These are phyloP conservation scores for Tapirus indicus DNA, from an alignment of 2,797 vertebrate genomes.

Conservation along the genomic window DNA sequence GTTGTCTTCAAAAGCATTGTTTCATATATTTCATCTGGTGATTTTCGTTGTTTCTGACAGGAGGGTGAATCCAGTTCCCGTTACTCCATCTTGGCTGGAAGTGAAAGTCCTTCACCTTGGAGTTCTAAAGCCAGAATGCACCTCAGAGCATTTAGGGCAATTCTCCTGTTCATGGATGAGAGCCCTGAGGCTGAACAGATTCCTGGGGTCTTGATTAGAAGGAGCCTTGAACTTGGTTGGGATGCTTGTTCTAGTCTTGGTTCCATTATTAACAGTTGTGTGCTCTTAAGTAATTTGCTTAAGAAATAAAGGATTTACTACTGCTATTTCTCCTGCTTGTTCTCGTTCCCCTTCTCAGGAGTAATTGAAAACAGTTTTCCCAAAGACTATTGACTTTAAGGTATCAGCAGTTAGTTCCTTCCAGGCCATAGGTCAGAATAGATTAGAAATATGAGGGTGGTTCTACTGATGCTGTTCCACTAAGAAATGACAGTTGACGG, in stretches of 20 bases:
- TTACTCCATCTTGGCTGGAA: constrained; percentile 19
- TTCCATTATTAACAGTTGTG: neutral
- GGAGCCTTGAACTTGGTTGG: neutral
- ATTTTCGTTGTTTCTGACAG: constrained; percentile 1
- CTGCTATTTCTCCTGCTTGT: neutral
- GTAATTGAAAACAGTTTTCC: constrained; percentile 19
- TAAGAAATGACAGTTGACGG: neutral
- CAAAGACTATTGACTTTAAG: neutral
- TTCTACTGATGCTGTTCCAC: neutral
- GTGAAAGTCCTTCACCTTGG: neutral
- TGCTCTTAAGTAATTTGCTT: neutral
- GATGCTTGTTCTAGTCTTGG: neutral
- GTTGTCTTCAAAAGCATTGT: neutral
- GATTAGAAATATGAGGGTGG: neutral
- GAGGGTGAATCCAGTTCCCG: neutral
- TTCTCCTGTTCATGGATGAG: neutral
- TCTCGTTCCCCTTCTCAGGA: neutral
- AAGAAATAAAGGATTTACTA: neutral
- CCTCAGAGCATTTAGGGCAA: neutral
- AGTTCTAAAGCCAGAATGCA: constrained; percentile 42
- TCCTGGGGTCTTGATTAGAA: neutral
- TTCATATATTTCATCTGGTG: neutral
- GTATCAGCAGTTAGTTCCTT: neutral
- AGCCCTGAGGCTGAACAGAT: neutral
- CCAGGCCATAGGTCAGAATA: neutral